Conservation (phyloP, 2,797 vertebrate species). For the Crypturellus tataupa region DNA sequence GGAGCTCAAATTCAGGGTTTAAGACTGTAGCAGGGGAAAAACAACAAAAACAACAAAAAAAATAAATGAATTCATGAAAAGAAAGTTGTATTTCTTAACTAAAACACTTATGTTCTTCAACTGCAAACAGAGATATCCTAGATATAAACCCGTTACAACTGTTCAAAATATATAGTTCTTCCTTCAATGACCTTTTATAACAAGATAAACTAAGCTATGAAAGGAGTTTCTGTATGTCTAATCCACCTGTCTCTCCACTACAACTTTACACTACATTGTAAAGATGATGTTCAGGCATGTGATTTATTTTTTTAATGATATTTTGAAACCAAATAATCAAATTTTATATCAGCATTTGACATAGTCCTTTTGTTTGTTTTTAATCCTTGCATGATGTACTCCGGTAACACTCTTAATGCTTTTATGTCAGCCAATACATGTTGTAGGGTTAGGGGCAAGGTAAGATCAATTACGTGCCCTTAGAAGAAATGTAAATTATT, state of each 20-base stretch:
- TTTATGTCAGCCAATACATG: background rate
- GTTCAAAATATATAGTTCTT: background rate
- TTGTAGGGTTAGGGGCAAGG: background rate
- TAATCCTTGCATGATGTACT: background rate
- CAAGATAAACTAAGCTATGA: background rate
- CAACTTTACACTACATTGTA: background rate
- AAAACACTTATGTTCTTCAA: constrained; percentile 16
- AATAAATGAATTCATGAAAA: constrained; percentile 8
- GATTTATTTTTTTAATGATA: background rate
- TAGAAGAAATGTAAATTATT: background rate
- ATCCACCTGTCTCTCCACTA: background rate
- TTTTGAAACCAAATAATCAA: background rate
- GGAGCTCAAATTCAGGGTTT: constrained; percentile 11
- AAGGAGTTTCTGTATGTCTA: background rate
- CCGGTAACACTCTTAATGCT: background rate
- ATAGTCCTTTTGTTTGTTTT: background rate
- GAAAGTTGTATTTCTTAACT: background rate
- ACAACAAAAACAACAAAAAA: too few species aligned
- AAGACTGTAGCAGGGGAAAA: background rate
- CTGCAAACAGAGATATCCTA: background rate
- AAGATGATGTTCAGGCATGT: background rate
- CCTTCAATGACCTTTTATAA: background rate
- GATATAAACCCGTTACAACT: accelerated
- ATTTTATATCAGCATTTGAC: background rate
- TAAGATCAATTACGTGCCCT: background rate